Evolutionary conservation across 2,113 vertebrate genomes (phyloP), one percentile per base, ranked within the genome.

Genomic region (Ictalurus punctatus): DNA sequence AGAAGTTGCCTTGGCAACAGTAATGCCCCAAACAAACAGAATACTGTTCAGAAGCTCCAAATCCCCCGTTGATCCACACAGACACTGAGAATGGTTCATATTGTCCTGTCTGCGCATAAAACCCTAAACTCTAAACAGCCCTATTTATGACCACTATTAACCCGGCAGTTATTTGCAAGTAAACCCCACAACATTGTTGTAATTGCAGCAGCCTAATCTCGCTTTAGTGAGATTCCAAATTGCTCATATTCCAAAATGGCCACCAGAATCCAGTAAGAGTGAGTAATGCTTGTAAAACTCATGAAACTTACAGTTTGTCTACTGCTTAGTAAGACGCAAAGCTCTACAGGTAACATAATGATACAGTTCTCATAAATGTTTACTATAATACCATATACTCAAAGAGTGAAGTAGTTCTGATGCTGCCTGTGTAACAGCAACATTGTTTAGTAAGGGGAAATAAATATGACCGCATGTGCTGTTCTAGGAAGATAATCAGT

Each of bases 191-290:
- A 63, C 78, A 65, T 83, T 90, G 61, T 44, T 76, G 44, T 89
- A 87, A 92, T 88, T 87, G 21, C 87, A 67, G 37, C 27, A 63
- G 16, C 61, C 61, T 90, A 91, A 88, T 91, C 86, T 85, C 56
- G 56, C 30, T 78, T 90, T 80, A 78, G 74, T 83, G 67, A 76
- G 59, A 21, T 54, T 89, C 52, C 40, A 80, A 74, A 86, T 86
- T 85, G 82, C 76, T 27, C 69, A 73, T 87, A 56, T 27, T 61
- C 80, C 73, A 82, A 82, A 67, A 83, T 86, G 27, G 30, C 71
- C 73, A 61, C 58, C 65, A 74, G 37, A n/a, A 74, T 69, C 52
- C 56, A 30, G 27, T n/a, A 80, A 44, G 34, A 73, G 14, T 40
- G 34, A 79, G 84, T 69, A 87, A 65, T 23, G 30, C 30, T 86